Base-by-base conservation (phyloP, 2,888 invertebrate genomes). In the Perdita meconis region DNA sequence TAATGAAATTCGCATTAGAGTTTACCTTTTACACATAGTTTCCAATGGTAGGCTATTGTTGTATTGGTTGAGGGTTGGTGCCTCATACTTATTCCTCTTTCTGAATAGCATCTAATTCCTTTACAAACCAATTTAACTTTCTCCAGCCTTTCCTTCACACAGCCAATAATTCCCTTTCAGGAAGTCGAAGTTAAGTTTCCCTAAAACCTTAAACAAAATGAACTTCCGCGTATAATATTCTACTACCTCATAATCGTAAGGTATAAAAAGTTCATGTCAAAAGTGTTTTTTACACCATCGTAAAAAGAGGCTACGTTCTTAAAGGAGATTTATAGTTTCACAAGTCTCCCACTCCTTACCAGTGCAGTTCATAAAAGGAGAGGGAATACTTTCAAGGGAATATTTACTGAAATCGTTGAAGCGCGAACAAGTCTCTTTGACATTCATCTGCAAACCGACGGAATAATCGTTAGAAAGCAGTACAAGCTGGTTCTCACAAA, bases 201-300 rank as follows among this genome's bases (percentile, higher is more conserved):
- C 36, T 19, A n/a, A 47, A 78, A 67, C 47, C 63, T 51, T 30
- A 72, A 78, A 67, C 67, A 64, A 71, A 60, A 42, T 36, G 51
- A 61, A 51, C 66, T 68, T 42, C 13, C 42, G 24, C 22, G 13
- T 22, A n/a, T 19, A 38, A 13, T 50, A 53, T 71, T 47, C 34
- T n/a, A 38, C 24, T 36, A n/a, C 0, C 38, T 63, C 10, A 36
- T 42, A 40, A 66, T 63, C 71, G 61, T 30, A 42, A 67, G 24
- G 47, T 67, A 30, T 64, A 67, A 72, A 71, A 78, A 64, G 59
- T 60, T 78, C 60, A 61, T 78, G 71, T 78, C 71, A 63, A 67
- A 71, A 78, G 66, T 55, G 59, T 63, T 71, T 71, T 78, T 72
- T 78, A 78, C 63, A 55, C 59, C 64, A 42, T 59, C 78, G 30